phyloP scores from a whole-genome alignment of 2,888 invertebrate species.

The Dynastes tityus region DNA sequence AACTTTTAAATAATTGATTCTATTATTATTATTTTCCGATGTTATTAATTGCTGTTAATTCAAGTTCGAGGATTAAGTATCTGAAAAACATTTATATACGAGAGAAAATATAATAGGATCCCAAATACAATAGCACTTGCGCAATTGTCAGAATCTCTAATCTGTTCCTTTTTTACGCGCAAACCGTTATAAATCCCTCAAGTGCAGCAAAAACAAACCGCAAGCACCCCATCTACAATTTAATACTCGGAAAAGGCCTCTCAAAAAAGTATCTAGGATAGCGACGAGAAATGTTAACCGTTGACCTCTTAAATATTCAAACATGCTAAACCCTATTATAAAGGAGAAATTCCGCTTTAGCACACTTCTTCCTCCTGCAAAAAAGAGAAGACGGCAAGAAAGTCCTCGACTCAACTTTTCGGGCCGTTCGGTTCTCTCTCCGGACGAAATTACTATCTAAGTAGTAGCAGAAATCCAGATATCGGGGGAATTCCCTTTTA shows the following conservation, averaged over 20 bases:
- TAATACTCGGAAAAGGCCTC: neutral
- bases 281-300: constrained; percentile 28
- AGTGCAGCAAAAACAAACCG: neutral
- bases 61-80: no score
- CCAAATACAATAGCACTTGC: no score
- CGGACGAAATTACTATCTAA: constrained; percentile 16
- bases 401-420: neutral
- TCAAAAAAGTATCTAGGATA: neutral
- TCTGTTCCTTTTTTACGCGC: no score
- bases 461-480: constrained; percentile 32
- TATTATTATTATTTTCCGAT: no score
- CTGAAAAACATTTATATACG: no score
- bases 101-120: no score
- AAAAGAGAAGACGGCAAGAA: constrained; percentile 21
- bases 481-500: constrained; percentile 41
- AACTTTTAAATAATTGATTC: no score
- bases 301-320: constrained; percentile 44
- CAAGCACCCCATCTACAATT: constrained; percentile 1
- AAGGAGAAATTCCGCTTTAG: constrained; percentile 42
- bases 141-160: no score
- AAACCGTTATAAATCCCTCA: no score
- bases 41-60: no score
- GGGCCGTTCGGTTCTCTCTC: constrained; percentile 14
- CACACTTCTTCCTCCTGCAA: neutral
- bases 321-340: constrained; percentile 37